Evolutionary conservation across 1,140 invertebrate genomes (phyloP).

Genomic region (Steinernema khuongi): DNA sequence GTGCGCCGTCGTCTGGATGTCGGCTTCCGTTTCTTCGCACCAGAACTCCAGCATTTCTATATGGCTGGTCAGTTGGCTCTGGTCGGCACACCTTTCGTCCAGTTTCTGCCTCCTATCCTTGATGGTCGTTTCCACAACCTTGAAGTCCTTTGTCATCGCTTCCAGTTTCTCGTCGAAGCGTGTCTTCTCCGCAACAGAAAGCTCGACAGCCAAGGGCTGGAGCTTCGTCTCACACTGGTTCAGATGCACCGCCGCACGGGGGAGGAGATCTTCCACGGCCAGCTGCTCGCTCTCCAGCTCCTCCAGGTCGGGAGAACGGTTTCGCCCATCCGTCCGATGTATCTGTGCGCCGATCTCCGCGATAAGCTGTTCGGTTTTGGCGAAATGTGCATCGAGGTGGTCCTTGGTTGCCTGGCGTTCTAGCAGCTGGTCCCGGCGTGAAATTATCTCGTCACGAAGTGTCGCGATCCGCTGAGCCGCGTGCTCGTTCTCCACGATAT

Average conservation of each 20-base stretch:
- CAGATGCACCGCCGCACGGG: neutral
- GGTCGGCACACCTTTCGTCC: neutral
- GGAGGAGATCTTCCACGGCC: slow-evolving; percentile 7
- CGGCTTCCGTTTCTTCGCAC: slow-evolving; percentile 9
- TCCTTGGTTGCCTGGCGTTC: neutral
- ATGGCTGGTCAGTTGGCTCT: neutral
- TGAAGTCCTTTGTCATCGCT: neutral
- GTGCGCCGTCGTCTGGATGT: neutral
- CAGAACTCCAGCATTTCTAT: neutral
- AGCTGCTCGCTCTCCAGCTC: neutral
- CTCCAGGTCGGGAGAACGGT: neutral
- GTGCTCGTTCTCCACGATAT: slow-evolving; percentile 3
- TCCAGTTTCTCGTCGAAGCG: neutral
- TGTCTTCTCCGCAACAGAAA: neutral
- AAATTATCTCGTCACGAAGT: neutral
- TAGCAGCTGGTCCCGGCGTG: neutral
- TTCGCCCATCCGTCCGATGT: neutral
- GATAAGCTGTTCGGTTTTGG: neutral
- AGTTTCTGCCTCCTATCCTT: neutral
- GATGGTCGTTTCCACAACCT: neutral
- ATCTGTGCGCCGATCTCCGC: neutral
- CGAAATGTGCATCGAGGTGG: neutral
- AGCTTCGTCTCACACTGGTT: slow-evolving; percentile 8
- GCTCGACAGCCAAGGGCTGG: neutral
- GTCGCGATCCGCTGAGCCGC: neutral